Evolutionary conservation across 2,113 vertebrate genomes (phyloP), one percentile per base, ranked within the genome.

Genomic region (Muscicapa adusta): DNA sequence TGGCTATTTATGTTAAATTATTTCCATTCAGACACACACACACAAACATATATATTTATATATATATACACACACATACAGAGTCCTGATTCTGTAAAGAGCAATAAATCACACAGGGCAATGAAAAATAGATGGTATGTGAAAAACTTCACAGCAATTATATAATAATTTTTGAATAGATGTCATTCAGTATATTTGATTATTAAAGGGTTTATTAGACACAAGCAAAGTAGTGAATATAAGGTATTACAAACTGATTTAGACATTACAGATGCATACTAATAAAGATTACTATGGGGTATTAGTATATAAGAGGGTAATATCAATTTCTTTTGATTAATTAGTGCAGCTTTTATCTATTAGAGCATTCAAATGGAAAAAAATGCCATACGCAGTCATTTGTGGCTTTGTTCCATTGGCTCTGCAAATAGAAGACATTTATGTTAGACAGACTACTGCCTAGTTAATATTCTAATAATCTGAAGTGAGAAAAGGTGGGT

Each of bases 371-470:
- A 91, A 95, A 79, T 75, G 78, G 68, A 91, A 96, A 93, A 94
- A 97, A 91, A 87, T 67, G 97, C 98, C 99, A 98, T 99, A 99
- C 99, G 99, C 99, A 97, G 98, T 99, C 98, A 99, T 98, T 97
- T 97, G 98, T 95, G 94, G 97, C 93, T 98, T 94, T 95, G 94
- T 34, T 96, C 96, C 98, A 76, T 74, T 96, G 94, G 80, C 68
- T 97, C 99, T 99, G 99, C 58, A 97, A 97, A 98, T 40, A 98
- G 89, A 98, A 98, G 93, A 98, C 76, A 97, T 93, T 75, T 95
- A 72, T 56, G 87, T 98, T 98, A 98, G 97, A 93, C 8, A 67
- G 43, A 75, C 60, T 62, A 88, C 31, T 91, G 91, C 47, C 38
- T 88, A 81, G 42, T 56, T 68, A 74, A 43, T 56, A 82, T 70